These are phyloP conservation scores for Erannis defoliaria DNA, from an alignment of 2,888 invertebrate species.

Conservation along the genomic window DNA sequence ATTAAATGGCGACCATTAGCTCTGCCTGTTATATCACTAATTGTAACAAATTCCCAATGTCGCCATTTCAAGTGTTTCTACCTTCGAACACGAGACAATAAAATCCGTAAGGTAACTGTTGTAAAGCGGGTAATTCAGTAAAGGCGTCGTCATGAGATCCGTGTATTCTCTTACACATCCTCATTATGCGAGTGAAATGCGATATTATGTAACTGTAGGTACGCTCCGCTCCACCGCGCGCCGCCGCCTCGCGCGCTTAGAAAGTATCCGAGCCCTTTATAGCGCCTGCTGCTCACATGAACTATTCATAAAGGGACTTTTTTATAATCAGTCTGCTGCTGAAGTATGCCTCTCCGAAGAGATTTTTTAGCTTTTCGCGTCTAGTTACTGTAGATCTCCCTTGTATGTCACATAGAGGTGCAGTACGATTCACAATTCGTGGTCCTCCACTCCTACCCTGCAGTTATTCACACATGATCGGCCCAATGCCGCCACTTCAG, in stretches of 20 bases:
- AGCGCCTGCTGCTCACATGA: neutral
- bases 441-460: neutral
- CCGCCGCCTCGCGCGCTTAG: conserved; percentile 13
- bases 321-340: too few species aligned
- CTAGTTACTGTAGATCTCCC: too few species aligned
- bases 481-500: neutral
- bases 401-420: too few species aligned
- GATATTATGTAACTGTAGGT: conserved; percentile 41
- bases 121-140: conserved; percentile 28
- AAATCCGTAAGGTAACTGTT: conserved; percentile 11
- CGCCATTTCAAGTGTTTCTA: neutral
- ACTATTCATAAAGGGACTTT: neutral
- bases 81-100: neutral
- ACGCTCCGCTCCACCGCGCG: conserved; percentile 36
- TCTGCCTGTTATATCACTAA: too few species aligned
- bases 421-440: too few species aligned
- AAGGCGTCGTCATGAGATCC: conserved; percentile 39
- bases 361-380: neutral
- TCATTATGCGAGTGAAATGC: conserved; percentile 41
- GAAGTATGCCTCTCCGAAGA: too few species aligned
- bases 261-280: conserved; percentile 18
- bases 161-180: conserved; percentile 42
- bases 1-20: too few species aligned
- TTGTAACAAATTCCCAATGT: neutral
- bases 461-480: neutral